These are phyloP conservation scores for Bergia sp. DNA, from an alignment of 92 coral and sea anemone species.

Conservation along the genomic window DNA sequence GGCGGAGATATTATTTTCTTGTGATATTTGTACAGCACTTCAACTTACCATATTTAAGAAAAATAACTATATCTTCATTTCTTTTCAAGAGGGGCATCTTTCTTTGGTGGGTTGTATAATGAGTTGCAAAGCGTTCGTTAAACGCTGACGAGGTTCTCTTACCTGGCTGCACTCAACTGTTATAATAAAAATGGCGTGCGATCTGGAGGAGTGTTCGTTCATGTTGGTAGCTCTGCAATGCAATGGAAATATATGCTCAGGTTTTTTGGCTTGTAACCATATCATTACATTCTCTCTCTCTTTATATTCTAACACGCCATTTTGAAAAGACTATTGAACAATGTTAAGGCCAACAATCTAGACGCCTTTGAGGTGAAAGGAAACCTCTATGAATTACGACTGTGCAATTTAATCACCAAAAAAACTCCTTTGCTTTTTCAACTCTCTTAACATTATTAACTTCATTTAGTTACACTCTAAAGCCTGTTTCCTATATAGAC, in stretches of 20 bases:
- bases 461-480: background rate
- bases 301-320: too few relatives aligned
- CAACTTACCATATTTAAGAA: too few relatives aligned
- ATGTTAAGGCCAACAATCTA: too few relatives aligned
- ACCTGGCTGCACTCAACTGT: conserved; percentile 98
- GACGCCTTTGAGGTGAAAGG: too few relatives aligned
- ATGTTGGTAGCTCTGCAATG: conserved; percentile 88
- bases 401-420: too few relatives aligned
- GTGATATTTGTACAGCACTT: too few relatives aligned
- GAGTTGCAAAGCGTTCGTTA: background rate
- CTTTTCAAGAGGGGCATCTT: background rate
- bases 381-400: too few relatives aligned
- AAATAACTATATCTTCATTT: background rate
- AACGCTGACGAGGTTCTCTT: conserved; percentile 4
- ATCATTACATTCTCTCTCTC: too few relatives aligned
- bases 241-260: background rate
- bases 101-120: background rate
- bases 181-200: conserved; percentile 96
- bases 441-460: background rate
- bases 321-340: too few relatives aligned
- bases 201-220: conserved; percentile 99
- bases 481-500: too few relatives aligned
- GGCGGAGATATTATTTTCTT: too few relatives aligned
- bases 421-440: too few relatives aligned
- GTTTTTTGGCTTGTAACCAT: background rate